These are phyloP conservation scores for Acanthosepion pharaonis DNA, from an alignment of 2,888 invertebrate genomes.

Conservation along the genomic window DNA sequence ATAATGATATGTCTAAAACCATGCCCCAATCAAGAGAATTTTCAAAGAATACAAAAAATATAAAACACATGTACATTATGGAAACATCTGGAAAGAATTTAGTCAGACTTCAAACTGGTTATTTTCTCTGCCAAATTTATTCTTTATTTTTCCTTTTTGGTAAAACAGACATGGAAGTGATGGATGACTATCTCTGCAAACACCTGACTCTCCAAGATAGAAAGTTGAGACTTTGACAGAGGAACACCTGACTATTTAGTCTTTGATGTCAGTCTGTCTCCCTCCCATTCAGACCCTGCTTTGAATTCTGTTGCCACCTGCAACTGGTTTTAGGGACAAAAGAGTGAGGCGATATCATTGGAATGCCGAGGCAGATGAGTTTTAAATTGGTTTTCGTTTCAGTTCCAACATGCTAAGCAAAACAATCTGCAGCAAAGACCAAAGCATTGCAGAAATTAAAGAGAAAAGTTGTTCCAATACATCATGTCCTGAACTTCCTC, in stretches of 20 bases:
- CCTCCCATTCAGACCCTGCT: not conserved
- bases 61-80: not conserved
- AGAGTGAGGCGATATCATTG: not conserved
- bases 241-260: conserved; percentile 15
- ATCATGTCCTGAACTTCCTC: too few species aligned
- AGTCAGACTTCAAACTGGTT: not conserved
- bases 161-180: not conserved
- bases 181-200: not conserved
- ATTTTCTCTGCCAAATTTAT: not conserved
- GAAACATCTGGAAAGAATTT: conserved; percentile 15
- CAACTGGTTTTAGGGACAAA: not conserved
- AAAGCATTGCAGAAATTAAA: too few species aligned
- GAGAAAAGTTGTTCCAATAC: too few species aligned
- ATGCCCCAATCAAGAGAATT: too few species aligned
- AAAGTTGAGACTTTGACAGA: not conserved
- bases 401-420: not conserved
- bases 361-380: not conserved
- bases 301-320: not conserved
- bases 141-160: too few species aligned
- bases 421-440: not conserved
- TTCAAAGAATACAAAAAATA: not conserved
- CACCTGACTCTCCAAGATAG: not conserved
- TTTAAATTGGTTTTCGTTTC: not conserved
- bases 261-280: not conserved
- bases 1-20: too few species aligned